Percentiles rank a stretch among this genome's conserved stretches.
Evolutionary conservation across 2,888 invertebrate species (phyloP).

Genomic region (Brachynemurus nebulosus): DNA sequence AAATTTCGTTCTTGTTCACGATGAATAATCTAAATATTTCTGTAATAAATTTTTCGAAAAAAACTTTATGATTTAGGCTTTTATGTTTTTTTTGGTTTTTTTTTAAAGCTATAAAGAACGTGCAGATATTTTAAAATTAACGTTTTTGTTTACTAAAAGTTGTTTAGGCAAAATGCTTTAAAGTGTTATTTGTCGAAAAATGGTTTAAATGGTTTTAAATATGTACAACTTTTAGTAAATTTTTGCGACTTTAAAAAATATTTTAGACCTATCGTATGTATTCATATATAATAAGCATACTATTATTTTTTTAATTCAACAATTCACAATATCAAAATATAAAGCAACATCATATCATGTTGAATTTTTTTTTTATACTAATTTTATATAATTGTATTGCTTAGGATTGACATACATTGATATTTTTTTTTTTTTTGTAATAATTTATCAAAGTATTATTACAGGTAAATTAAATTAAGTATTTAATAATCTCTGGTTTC

Average conservation of each 20-base stretch:
- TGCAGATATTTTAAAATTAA: too few species aligned
- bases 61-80: too few species aligned
- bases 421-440: conserved; percentile 7
- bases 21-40: too few species aligned
- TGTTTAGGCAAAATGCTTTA: too few species aligned
- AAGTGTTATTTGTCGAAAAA: too few species aligned
- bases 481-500: conserved; percentile 11
- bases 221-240: neutral
- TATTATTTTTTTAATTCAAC: conserved; percentile 7
- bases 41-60: too few species aligned
- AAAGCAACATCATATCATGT: conserved; percentile 10
- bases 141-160: too few species aligned
- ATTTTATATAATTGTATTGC: conserved; percentile 32
- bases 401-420: conserved; percentile 33
- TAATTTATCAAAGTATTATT: neutral
- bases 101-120: too few species aligned
- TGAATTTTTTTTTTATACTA: conserved; percentile 8
- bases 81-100: neutral
- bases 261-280: conserved; percentile 3
- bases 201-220: too few species aligned
- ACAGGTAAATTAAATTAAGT: neutral
- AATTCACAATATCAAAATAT: conserved; percentile 12
- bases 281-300: conserved; percentile 7
- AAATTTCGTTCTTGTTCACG: too few species aligned
- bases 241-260: neutral